phyloP scores from a whole-genome alignment of 2,888 invertebrate genomes.

The Sarcophaga carnaria region DNA sequence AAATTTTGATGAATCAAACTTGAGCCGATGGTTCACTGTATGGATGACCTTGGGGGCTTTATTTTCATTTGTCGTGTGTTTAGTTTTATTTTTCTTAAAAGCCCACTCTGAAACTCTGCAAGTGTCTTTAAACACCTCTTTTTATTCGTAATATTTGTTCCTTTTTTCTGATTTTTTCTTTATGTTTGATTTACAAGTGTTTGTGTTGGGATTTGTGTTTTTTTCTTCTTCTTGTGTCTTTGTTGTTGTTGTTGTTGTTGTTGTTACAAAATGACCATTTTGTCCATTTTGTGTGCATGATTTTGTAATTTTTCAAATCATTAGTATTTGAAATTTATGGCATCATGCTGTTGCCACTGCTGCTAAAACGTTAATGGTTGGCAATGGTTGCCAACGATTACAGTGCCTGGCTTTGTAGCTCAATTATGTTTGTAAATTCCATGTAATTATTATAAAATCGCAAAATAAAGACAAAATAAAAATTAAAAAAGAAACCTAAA shows the following conservation, averaged over 20 bases:
- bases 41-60: conserved; percentile 78
- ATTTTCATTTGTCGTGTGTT: conserved; percentile 73
- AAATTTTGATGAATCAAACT: too few relatives aligned
- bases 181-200: neutral
- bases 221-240: conserved; percentile 19
- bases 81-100: conserved; percentile 23
- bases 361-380: conserved; percentile 55
- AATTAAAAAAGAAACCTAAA: conserved; percentile 11
- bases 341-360: conserved; percentile 69
- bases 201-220: conserved; percentile 23
- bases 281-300: conserved; percentile 72
- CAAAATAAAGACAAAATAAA: neutral
- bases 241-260: neutral
- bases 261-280: conserved; percentile 68
- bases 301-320: conserved; percentile 73
- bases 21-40: neutral
- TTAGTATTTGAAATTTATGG: conserved; percentile 69
- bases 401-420: conserved; percentile 60
- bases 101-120: conserved; percentile 5
- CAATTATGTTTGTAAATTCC: conserved; percentile 64
- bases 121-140: conserved; percentile 49
- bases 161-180: neutral
- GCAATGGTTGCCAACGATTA: conserved; percentile 48
- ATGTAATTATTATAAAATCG: conserved; percentile 33
- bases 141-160: neutral